Base-by-base conservation (phyloP, 2,888 invertebrate species). In the Rhagonycha fulva region DNA sequence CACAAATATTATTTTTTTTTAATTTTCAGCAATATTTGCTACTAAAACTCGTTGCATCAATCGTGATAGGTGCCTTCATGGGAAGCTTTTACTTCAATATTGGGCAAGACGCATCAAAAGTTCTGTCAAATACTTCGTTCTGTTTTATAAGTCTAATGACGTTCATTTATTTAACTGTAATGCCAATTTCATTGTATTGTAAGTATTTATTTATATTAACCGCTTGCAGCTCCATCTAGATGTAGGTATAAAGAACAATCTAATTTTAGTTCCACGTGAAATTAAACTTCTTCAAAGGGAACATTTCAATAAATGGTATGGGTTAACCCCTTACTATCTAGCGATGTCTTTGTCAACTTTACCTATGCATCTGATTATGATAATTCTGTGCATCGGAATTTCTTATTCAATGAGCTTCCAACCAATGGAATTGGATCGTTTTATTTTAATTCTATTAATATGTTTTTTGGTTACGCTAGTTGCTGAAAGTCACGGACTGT, bases 251-350 rank as follows among this genome's bases (percentile, higher is more conserved):
- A 26, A 26, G 2, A 2, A 5, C 26, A 26, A 26, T 26, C 0
- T 4, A 74, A 81, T 90, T 91, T 32, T 87, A 96, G 96, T 94
- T 90, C 96, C 96, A 19, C 89, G 89, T 63, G 94, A 96, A 88
- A 93, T 96, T 0, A 92, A 93, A 81, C 87, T 95, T 14, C 87
- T 96, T 10, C 95, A 95, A 85, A 89, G 94, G 69, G 96, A 96
- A 85, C 93, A 95, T 83, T 96, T 96, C 84, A 96, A 96, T 86
- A 91, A 94, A 68, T 96, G 96, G 96, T 96, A 96, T 84, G 91
- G 93, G 2, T 85, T 96, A 23, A 93, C 94, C 83, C 92, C 96
- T 0, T 96, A 96, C 84, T 96, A 94, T 85, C 91, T 91, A 10
- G 95, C 96, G 0, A 87, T 94, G 83, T 92, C 94, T 0, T 87